phyloP scores from a whole-genome alignment of 2,797 vertebrate species.

The Rhabdophis nuchalis region DNA sequence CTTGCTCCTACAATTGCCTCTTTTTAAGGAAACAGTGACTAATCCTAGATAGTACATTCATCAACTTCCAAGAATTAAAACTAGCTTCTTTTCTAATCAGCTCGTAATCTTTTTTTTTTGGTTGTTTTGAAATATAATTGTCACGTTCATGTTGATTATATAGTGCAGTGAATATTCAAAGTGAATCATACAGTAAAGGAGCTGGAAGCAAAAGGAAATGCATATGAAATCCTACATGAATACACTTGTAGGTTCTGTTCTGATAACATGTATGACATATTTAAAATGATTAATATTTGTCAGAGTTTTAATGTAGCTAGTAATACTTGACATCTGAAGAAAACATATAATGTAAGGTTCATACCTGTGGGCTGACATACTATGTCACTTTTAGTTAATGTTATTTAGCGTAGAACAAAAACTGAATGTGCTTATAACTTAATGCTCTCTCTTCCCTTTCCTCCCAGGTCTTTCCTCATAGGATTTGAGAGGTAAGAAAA shows the following conservation, averaged over 20 bases:
- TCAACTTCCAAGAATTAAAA: background rate
- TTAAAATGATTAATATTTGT: conserved; percentile 3
- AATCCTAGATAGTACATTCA: background rate
- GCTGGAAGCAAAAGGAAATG: conserved; percentile 3
- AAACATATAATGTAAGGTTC: conserved; percentile 22
- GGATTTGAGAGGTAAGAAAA: background rate
- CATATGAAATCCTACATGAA: conserved; percentile 5
- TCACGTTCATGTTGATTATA: background rate
- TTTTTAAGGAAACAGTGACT: background rate
- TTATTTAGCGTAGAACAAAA: conserved; percentile 35
- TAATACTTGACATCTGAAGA: conserved; percentile 27
- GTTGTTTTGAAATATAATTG: conserved; percentile 1
- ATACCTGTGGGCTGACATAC: conserved; percentile 22
- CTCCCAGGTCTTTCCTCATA: background rate
- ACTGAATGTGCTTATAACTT: background rate
- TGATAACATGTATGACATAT: conserved; percentile 33
- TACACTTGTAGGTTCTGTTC: conserved; percentile 13
- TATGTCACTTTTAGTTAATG: conserved; percentile 29
- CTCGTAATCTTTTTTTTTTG: background rate
- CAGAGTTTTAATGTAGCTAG: conserved; percentile 11
- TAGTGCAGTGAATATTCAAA: conserved; percentile 1
- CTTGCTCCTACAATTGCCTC: background rate
- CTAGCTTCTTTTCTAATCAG: background rate
- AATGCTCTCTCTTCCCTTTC: background rate
- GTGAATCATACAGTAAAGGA: background rate